phyloP scores from a whole-genome alignment of 2,113 vertebrate genomes.

The Gallinago paraguaiae region DNA sequence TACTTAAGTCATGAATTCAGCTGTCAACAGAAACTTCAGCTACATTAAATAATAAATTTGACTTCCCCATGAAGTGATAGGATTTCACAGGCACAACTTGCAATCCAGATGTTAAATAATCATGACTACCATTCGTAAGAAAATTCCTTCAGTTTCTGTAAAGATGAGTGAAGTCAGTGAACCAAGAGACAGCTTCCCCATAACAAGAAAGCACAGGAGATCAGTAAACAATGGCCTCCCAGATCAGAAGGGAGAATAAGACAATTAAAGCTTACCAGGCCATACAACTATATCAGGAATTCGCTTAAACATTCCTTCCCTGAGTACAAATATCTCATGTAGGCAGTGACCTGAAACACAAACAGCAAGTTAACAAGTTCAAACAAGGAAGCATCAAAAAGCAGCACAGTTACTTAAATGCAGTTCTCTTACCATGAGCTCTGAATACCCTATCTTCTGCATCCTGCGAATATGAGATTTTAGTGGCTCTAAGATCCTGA shows the following conservation, averaged over 20 bases:
- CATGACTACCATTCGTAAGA: neutral
- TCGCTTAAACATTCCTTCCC: conserved; percentile 91
- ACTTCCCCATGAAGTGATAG: neutral
- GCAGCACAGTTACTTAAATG: neutral
- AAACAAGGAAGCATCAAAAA: neutral
- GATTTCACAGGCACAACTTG: neutral
- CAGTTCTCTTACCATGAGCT: conserved; percentile 85
- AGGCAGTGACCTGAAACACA: conserved; percentile 91
- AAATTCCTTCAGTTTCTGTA: neutral
- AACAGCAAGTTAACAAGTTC: conserved; percentile 29
- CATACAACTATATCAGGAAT: conserved; percentile 95
- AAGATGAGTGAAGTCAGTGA: neutral
- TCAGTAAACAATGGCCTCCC: neutral
- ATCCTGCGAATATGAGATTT: conserved; percentile 88
- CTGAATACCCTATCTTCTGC: conserved; percentile 93
- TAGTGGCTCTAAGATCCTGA: conserved; percentile 86
- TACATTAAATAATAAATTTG: neutral
- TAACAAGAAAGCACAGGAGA: neutral
- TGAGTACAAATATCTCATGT: conserved; percentile 94
- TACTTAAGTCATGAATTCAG: neutral
- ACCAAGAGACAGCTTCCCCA: neutral
- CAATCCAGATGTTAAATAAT: neutral
- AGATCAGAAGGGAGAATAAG: neutral
- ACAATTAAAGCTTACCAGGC: conserved; percentile 84
- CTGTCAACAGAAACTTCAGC: neutral